Base-by-base conservation (phyloP, 2,888 invertebrate species). In the Lottia gigantea region DNA sequence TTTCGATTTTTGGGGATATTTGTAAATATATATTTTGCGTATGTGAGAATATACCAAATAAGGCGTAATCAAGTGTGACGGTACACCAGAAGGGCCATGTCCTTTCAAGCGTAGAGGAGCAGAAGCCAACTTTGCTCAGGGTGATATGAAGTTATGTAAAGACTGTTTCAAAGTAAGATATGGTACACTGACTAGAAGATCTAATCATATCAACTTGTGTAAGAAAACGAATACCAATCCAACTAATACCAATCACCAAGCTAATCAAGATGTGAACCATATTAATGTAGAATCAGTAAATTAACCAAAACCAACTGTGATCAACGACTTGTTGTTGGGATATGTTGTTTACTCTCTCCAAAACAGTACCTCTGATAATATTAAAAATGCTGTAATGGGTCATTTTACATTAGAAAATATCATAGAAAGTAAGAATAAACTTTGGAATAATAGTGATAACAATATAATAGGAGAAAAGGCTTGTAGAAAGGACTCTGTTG, bases 371-470 rank as follows among this genome's bases (percentile, higher is more conserved):
- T 49, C 49, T 16, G 49, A 49, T 49, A 49, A n/a, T 19, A 49
- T 49, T 49, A 49, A 49, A 49, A 49, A 49, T 49, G 49, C 49
- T n/a, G 49, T 49, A 49, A 49, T 49, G 49, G 49, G 49, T 49
- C 49, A 49, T 49, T 49, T 49, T 49, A 49, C 49, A 49, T 19
- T 49, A 19, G 49, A 49, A 49, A 49, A 49, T 49, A 49, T 49
- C 49, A 49, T 49, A 16, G 49, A 49, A 49, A 49, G 49, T 49
- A 49, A 49, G 49, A 49, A 49, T 49, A 49, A 49, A 19, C 49
- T 49, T 49, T 49, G 49, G 49, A 49, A 49, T 49, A 19, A n/a
- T 19, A 49, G 49, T 49, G 49, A 49, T 49, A 19, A n/a, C 19
- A 49, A 15, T 19, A 8, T 49, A 49, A 49, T 49, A n/a, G 49